Base-by-base conservation (phyloP, 2,113 vertebrate species). In the Spea multiplicata region DNA sequence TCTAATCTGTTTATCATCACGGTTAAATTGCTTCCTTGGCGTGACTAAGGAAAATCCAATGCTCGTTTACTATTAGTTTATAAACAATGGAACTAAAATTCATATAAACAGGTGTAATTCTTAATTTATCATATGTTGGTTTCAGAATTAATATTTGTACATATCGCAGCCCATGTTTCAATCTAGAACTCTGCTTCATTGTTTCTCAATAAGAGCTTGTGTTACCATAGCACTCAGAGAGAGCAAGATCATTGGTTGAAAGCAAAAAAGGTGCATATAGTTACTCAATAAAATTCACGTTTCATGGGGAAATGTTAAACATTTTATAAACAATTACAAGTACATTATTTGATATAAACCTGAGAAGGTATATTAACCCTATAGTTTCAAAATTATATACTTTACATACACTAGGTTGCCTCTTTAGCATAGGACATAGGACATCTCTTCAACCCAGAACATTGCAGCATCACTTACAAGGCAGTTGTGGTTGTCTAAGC, bases 1-100 rank as follows among this genome's bases (percentile, higher is more conserved):
- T 79, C 81, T 75, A 76, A 64, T 72, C 67, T 73, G 66, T 76
- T 81, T 82, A 45, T 85, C 74, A 76, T 86, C 44, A 4, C 7
- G 7, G 7, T 9, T 67, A 67, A 46, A 67, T 67, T 67, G 46
- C 44, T 67, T 46, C 17, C 30, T 10, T 67, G 46, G 44, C 12
- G 17, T 45, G 44, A 67, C 44, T 67, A 67, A 67, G 9, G 46
- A 46, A 59, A 64, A 64, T 64, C n/a, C 8, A 64, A 64, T 30
- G 9, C 5, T 7, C 17, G 8, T 5, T 64, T 13, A 17, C 16
- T 6, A 64, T 7, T 17, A 16, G 16, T 67, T 67, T 67, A 66
- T 46, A 44, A 7, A 8, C 65, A 67, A 12, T 3, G 13, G 10
- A 12, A 7, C 65, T 45, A 67, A 67, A 67, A 10, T 16, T 8